These are phyloP conservation scores for Ia io DNA, from an alignment of 2,113 vertebrate species.

Conservation along the genomic window DNA sequence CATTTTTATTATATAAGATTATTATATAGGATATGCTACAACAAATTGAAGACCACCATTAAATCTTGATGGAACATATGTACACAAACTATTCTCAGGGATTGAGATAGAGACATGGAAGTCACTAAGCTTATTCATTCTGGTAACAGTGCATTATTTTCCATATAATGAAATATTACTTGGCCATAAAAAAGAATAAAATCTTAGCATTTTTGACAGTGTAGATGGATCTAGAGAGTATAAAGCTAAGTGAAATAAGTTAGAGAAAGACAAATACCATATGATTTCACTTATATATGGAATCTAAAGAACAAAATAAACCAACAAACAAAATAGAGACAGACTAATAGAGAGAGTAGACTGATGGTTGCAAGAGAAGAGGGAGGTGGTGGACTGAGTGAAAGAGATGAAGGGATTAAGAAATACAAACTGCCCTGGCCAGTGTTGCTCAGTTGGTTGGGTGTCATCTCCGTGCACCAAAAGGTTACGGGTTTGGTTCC, in stretches of 20 bases:
- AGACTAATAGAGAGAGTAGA: background rate
- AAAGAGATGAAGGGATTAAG: background rate
- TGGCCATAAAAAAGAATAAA: background rate
- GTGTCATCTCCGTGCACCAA: too few species aligned
- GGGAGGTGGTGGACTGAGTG: background rate
- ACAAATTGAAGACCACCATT: background rate
- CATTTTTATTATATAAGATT: too few species aligned
- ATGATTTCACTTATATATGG: background rate
- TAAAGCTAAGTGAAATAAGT: background rate
- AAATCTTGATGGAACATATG: background rate
- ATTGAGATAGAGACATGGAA: background rate
- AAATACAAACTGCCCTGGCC: too few species aligned
- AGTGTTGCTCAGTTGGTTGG: too few species aligned
- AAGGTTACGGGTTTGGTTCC: too few species aligned
- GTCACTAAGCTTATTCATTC: background rate
- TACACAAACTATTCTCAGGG: background rate
- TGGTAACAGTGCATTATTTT: background rate
- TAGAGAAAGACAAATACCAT: background rate
- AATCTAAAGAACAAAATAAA: background rate
- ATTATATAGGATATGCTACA: background rate
- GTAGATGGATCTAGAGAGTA: background rate
- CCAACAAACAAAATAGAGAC: background rate
- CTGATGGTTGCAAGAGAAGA: background rate
- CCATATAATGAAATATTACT: background rate
- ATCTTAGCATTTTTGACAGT: background rate